Evolutionary conservation across 2,113 vertebrate genomes (phyloP), one percentile per base, ranked within the genome.

Genomic region (Aythya baeri): DNA sequence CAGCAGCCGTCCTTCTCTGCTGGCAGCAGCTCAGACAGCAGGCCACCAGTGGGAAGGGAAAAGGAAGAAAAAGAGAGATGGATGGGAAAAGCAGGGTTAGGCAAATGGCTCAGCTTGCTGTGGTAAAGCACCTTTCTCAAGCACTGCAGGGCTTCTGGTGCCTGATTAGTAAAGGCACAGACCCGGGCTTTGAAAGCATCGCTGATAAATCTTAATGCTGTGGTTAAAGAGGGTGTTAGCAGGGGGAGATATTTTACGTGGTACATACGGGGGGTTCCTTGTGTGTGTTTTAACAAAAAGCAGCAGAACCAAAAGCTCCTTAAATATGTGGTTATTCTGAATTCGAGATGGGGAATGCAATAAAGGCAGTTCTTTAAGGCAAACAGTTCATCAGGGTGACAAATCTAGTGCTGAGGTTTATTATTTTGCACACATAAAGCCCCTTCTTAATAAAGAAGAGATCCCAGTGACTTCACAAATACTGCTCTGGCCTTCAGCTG

Each of bases 211-310:
- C 34, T 31, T 15, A 67, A 7, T 7, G 0, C 57, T 20, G 27
- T 38, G 43, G 18, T 58, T 57, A 68, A 41, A 52, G 31, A 4
- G 29, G 22, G 26, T 32, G 70, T 32, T 26, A 82, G 9, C 38
- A 16, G n/a, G 13, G 16, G 15, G 61, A 22, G 44, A 4, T 38
- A 25, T 17, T 83, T 54, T 14, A 25, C 1, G 4, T 14, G 32
- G 1, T 11, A 2, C 5, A 1, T 20, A 8, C 7, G 1, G 4
- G 41, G 22, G 7, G 26, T n/a, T 14, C 27, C 9, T 11, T 17
- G 11, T 34, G 4, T 2, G 14, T 20, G 1, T 46, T 12, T 20
- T 29, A 27, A 36, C 14, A 38, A 38, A 67, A 32, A 52, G 36
- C 62, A 29, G 34, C 63, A 23, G 34, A 44, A 41, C 34, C 43